Evolutionary conservation across 2,113 vertebrate genomes (phyloP), one percentile per base, ranked within the genome.

Genomic region (Eidolon helvum): DNA sequence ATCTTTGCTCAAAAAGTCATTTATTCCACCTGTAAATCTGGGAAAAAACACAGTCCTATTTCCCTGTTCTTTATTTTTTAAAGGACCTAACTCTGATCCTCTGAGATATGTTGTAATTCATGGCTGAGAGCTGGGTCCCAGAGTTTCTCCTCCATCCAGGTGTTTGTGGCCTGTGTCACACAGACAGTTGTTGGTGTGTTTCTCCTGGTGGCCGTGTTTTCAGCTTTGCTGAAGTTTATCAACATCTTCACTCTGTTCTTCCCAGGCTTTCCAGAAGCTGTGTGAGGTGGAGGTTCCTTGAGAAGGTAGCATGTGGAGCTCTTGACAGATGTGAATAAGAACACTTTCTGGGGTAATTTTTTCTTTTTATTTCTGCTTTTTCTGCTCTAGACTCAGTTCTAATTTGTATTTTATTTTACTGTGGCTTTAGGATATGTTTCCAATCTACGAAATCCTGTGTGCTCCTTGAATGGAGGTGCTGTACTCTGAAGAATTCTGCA

Each of bases 371-470:
- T 53, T 57, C 38, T 21, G 8, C 5, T 30, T 80, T 50, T 38
- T 77, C 66, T 69, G 33, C 35, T 68, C 10, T 72, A 35, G 68
- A 53, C 16, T 80, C 87, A 22, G 40, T 4, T 24, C 84, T 65
- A 10, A 45, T 2, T 7, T 10, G 26, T 40, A 40, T n/a, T 80
- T 9, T 50, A 50, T 50, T 5, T 33, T n/a, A 40, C 43, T 24
- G 38, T 10, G 12, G 14, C 33, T 55, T 61, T 57, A 63, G 38
- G 16, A 9, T 14, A 18, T 5, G 50, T 33, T 18, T 59, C 24
- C 43, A 12, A 1, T 4, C 48, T 43, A 2, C 45, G 19, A 63
- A 3, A 33, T 6, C 16, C 40, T 1, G 0, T 5, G 28, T 38
- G 33, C 26, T 66, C 50, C 59, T 89, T 4, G 14, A 53, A 69